These are phyloP conservation scores for Phrixothrix hirtus DNA, from an alignment of 2,888 invertebrate species.

Conservation along the genomic window DNA sequence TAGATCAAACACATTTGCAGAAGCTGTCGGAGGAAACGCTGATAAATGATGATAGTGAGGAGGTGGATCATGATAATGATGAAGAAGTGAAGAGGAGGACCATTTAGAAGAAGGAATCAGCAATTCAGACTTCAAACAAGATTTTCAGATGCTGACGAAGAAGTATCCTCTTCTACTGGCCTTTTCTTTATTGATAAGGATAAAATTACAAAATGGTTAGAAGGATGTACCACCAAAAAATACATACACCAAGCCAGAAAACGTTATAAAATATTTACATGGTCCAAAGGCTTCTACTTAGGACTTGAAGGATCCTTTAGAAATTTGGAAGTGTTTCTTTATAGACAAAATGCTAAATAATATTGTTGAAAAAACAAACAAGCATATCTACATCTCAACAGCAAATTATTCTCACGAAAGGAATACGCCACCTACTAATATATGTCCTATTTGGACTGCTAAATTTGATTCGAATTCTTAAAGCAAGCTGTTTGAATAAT, in stretches of 20 bases:
- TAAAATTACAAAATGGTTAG: not conserved
- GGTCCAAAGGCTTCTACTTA: not conserved
- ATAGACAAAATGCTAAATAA: not conserved
- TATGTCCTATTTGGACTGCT: conserved; percentile 4
- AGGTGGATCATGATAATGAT: too few species aligned
- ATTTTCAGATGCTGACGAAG: too few species aligned
- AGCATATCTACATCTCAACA: not conserved
- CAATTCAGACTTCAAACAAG: too few species aligned
- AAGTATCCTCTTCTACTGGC: not conserved
- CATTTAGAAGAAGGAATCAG: too few species aligned
- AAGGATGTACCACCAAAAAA: conserved; percentile 5
- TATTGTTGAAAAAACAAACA: conserved; percentile 6
- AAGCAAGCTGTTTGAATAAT: conserved; percentile 4
- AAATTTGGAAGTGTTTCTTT: conserved; percentile 10
- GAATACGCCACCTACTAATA: not conserved
- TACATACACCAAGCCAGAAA: conserved; percentile 5
- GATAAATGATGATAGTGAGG: too few species aligned
- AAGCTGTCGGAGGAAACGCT: too few species aligned
- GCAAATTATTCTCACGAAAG: conserved; percentile 1
- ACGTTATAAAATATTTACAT: conserved; percentile 8
- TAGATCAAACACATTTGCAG: too few species aligned
- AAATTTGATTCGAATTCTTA: conserved; percentile 2
- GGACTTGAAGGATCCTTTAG: conserved; percentile 3
- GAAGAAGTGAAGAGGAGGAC: too few species aligned
- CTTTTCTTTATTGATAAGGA: conserved; percentile 3